Percentiles rank a stretch among this genome's conserved stretches.
Evolutionary conservation across 2,113 vertebrate genomes (phyloP).

Genomic region (Campylomormyrus numenius): DNA sequence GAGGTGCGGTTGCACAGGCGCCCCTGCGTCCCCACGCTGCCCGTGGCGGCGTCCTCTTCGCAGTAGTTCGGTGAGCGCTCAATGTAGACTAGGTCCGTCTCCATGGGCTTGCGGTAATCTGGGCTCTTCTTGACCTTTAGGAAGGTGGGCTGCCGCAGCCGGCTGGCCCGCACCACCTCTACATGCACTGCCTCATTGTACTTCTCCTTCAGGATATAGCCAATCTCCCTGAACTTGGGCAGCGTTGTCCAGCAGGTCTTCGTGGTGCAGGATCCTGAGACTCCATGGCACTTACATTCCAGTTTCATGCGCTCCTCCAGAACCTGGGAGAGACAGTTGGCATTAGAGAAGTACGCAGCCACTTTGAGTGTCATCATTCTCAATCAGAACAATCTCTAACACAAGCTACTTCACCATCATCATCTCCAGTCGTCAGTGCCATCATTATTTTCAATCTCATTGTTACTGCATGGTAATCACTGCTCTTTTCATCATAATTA

Average conservation of each 20-base stretch:
- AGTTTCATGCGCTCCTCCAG: conserved; percentile 91
- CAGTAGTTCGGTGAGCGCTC: conserved; percentile 98
- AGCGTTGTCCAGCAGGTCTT: conserved; percentile 98
- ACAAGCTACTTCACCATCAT: not conserved
- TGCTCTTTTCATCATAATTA: not conserved
- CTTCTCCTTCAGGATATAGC: conserved; percentile 88
- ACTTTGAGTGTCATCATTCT: not conserved
- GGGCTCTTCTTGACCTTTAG: conserved; percentile 87
- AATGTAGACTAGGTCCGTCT: conserved; percentile 91
- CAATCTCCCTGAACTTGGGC: conserved; percentile 92
- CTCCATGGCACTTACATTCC: conserved; percentile 95
- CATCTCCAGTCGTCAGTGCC: not conserved
- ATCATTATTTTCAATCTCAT: not conserved
- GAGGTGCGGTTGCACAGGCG: conserved; percentile 93
- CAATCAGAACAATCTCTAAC: not conserved
- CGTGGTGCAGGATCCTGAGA: conserved; percentile 94
- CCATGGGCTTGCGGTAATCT: conserved; percentile 91
- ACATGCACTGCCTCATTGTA: conserved; percentile 86
- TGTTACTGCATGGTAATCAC: not conserved
- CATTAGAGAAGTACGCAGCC: not conserved
- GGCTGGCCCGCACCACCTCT: conserved; percentile 84
- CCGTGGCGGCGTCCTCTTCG: conserved; percentile 82
- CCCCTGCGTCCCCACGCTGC: conserved; percentile 87
- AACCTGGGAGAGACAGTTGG: conserved; percentile 56
- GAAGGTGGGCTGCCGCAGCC: conserved; percentile 90